These are phyloP conservation scores for Cossypha dichroa DNA, from an alignment of 2,797 vertebrate genomes.

Conservation along the genomic window DNA sequence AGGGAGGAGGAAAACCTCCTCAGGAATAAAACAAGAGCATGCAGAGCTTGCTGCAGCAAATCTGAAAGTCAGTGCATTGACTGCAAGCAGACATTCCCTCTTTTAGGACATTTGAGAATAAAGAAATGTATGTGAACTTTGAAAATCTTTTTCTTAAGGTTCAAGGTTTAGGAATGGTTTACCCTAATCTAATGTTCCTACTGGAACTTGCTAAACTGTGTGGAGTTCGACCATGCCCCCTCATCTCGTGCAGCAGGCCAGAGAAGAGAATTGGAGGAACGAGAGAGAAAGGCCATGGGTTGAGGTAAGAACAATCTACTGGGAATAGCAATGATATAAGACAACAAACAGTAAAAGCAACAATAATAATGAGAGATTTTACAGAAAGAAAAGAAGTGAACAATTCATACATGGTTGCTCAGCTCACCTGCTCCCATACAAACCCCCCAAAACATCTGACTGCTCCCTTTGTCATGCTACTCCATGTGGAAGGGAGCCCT, in stretches of 20 bases:
- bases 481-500: fast-evolving
- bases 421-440: neutral
- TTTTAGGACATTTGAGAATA: neutral
- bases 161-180: neutral
- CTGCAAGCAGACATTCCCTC: neutral
- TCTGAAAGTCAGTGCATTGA: neutral
- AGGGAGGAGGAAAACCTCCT: neutral
- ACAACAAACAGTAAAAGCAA: neutral
- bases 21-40: neutral
- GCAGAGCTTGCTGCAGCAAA: neutral
- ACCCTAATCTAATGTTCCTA: neutral
- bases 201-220: neutral
- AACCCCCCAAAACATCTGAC: neutral
- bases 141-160: neutral
- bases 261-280: neutral
- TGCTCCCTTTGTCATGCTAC: neutral
- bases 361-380: neutral
- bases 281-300: neutral
- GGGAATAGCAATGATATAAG: neutral
- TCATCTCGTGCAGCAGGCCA: fast-evolving
- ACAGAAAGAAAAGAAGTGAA: neutral
- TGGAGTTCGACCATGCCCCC: fast-evolving
- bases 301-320: neutral
- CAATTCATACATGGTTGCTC: fast-evolving
- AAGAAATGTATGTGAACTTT: neutral